Evolutionary conservation across 2,797 vertebrate genomes (phyloP), one percentile per base, ranked within the genome.

Genomic region (Hippoglossus hippoglossus): DNA sequence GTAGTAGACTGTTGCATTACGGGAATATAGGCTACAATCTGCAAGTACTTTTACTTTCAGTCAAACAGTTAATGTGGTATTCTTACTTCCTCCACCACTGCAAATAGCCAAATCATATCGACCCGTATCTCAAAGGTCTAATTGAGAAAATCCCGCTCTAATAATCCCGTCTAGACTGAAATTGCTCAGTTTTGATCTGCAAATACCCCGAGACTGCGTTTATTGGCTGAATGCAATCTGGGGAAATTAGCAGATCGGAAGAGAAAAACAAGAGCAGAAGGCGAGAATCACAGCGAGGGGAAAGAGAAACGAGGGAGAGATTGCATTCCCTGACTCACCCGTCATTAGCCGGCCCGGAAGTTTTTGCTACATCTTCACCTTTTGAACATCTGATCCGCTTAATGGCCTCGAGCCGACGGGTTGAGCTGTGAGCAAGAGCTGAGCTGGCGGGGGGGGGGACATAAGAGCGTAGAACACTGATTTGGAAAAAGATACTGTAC

Each of bases 381-480:
- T 55, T 64, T 41, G 31, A 50, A 67, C 59, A 54, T 74, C 24
- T 58, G 28, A 64, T 59, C n/a, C 34, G 67, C 21, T 26, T 28
- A 47, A 68, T 22, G 10, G n/a, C 50, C 50, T 61, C 1, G 1
- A 46, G 21, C 1, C 28, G 34, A 36, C 5, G 41, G 34, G 11
- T n/a, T 54, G 21, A 49, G 47, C 41, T 21, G 12, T 7, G 47
- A 4, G 36, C 31, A 34, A 9, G 11, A 77, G 59, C 3, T 28
- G 16, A 18, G 36, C 12, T 34, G 31, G 31, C 1, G 36, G 13
- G 41, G 7, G n/a, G 41, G 41, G 7, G 19, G 13, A 41, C 2
- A n/a, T 1, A 55, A 3, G 5, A 3, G 24, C 5, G 19, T 5
- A 15, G n/a, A 49, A 36, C 3, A 46, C n/a, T 19, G 47, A 2